A percentile compares a stretch with the other conserved stretches of the same genome.
Conservation (phyloP, 2,797 vertebrate species). For the Lerista edwardsae region DNA sequence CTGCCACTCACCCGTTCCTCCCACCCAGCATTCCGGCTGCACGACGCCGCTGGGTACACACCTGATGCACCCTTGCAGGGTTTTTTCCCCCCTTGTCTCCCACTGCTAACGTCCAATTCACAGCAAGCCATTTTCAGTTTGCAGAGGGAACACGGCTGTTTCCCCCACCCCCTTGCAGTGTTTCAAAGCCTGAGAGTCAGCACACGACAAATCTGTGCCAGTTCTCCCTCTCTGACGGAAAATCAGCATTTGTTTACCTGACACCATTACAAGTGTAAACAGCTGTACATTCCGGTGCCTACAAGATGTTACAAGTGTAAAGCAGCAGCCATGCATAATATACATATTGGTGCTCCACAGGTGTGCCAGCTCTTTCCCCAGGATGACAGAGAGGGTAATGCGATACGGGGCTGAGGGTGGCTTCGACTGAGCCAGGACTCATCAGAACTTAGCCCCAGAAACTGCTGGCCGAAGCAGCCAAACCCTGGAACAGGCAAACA, state of each 20-base stretch:
- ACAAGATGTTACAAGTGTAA: conserved; percentile 69
- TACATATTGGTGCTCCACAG: conserved; percentile 56
- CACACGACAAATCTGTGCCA: conserved; percentile 46
- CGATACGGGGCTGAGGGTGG: rapidly evolving
- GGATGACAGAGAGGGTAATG: conserved; percentile 14
- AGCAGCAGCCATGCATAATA: conserved; percentile 61
- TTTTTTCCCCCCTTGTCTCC: no score
- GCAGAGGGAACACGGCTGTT: neutral
- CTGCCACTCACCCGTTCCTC: no score
- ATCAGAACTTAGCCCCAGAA: neutral
- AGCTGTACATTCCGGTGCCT: conserved; percentile 63
- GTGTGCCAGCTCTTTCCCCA: conserved; percentile 42
- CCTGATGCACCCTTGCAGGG: no score
- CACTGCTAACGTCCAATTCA: neutral
- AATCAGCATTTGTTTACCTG: conserved; percentile 67
- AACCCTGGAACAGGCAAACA: neutral
- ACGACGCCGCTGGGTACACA: no score
- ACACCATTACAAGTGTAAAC: conserved; percentile 70
- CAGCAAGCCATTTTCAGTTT: conserved; percentile 8
- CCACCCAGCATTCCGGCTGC: no score
- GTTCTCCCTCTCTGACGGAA: conserved; percentile 60
- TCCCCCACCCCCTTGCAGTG: neutral
- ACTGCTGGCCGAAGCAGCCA: neutral
- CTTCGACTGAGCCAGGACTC: neutral
- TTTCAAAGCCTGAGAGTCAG: conserved; percentile 58